phyloP scores from a whole-genome alignment of 2,888 invertebrate species.

The Homarus gammarus region DNA sequence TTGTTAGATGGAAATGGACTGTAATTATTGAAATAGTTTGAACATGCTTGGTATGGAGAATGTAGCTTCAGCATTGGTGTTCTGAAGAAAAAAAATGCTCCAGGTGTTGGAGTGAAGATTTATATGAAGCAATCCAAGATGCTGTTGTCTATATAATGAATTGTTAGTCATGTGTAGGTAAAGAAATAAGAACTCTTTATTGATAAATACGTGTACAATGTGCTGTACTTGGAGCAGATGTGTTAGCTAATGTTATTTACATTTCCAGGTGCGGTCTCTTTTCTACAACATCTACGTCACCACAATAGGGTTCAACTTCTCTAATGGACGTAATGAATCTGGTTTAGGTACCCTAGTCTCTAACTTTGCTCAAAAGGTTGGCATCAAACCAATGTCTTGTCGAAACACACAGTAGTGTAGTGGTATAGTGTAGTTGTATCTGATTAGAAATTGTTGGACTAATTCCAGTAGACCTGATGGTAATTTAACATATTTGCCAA shows the following conservation, averaged over 20 bases:
- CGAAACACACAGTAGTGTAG: slow-evolving; percentile 18
- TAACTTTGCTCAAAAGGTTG: slow-evolving; percentile 71
- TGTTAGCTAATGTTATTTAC: background rate
- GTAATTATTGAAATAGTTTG: too few species aligned
- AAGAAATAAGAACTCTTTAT: too few species aligned
- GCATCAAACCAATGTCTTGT: slow-evolving; percentile 51
- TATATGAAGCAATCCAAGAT: too few species aligned
- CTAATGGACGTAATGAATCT: slow-evolving; percentile 54
- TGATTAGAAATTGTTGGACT: background rate
- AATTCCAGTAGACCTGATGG: background rate
- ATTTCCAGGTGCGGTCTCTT: slow-evolving; percentile 57
- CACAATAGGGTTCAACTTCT: slow-evolving; percentile 31
- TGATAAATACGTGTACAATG: too few species aligned
- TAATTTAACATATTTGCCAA: background rate
- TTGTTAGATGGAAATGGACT: too few species aligned
- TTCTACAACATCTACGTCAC: slow-evolving; percentile 63
- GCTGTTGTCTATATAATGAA: too few species aligned
- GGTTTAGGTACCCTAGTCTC: slow-evolving; percentile 63
- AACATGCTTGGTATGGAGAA: too few species aligned
- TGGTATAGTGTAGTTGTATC: background rate
- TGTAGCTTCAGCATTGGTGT: too few species aligned
- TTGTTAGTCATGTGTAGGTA: too few species aligned
- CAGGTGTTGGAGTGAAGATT: too few species aligned
- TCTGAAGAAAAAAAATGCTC: too few species aligned
- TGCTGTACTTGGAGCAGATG: too few species aligned